Percentiles rank a stretch among this genome's conserved stretches.
These are phyloP conservation scores for Tetranychus cinnabarinus DNA, from an alignment of 1,140 invertebrate genomes.

Conservation along the genomic window DNA sequence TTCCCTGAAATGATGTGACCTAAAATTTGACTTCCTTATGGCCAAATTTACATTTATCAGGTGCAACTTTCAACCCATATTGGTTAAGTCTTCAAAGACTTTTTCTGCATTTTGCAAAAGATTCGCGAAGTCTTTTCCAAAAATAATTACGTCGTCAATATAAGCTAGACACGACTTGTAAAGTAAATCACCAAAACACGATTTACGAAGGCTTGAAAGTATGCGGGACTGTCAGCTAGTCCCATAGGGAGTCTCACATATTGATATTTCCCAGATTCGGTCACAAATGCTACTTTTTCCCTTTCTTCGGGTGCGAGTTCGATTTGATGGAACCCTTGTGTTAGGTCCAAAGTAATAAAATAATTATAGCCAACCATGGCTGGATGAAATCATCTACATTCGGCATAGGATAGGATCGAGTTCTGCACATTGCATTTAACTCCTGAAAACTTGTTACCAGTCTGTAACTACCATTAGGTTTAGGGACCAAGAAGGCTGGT, in stretches of 20 bases:
- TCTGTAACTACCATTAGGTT: background rate
- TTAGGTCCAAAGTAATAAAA: background rate
- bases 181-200: background rate
- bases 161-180: background rate
- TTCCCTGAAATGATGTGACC: background rate
- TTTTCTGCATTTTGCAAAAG: background rate
- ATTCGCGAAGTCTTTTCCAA: background rate
- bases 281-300: constrained; percentile 16
- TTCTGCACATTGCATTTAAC: background rate
- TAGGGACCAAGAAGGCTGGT: background rate
- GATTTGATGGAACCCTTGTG: background rate
- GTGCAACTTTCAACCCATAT: background rate
- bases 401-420: background rate
- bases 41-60: background rate
- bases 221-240: constrained; percentile 6
- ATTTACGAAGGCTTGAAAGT: constrained; percentile 19
- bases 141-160: background rate
- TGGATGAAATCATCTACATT: background rate
- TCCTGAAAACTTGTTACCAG: background rate
- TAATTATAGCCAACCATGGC: background rate
- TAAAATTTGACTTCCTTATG: background rate
- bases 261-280: constrained; percentile 14
- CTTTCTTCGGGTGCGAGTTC: background rate
- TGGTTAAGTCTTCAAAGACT: background rate
- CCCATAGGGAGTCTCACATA: constrained; percentile 10